phyloP scores from a whole-genome alignment of 2,797 vertebrate genomes.

The Lagorchestes hirsutus region DNA sequence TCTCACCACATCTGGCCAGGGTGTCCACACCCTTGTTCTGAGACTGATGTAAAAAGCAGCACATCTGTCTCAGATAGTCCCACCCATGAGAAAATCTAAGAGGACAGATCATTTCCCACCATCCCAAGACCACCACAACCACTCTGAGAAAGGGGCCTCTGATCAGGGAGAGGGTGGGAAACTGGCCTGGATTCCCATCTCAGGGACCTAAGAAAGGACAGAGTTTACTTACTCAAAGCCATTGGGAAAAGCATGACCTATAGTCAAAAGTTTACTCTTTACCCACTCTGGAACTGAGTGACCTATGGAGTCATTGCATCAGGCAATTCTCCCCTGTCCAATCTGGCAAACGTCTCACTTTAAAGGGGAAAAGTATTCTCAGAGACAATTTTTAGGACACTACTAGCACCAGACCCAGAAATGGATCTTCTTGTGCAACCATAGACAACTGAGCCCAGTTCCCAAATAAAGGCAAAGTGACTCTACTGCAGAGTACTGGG shows the following conservation, averaged over 20 bases:
- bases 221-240: neutral
- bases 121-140: neutral
- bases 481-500: neutral
- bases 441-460: neutral
- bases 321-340: neutral
- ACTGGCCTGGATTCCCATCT: neutral
- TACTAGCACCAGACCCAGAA: neutral
- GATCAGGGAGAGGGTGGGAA: neutral
- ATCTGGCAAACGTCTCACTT: neutral
- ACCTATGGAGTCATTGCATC: constrained; percentile 4
- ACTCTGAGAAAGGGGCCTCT: neutral
- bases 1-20: constrained; percentile 6
- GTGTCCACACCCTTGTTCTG: neutral
- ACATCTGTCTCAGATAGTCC: neutral
- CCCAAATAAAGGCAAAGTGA: neutral
- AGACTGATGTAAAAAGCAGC: neutral
- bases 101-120: neutral
- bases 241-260: neutral
- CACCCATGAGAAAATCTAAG: neutral
- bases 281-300: neutral
- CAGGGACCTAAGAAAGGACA: neutral
- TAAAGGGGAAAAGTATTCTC: neutral
- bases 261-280: neutral
- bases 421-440: neutral
- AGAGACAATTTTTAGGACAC: neutral